Evolutionary conservation across 2,888 invertebrate species (phyloP).

Genomic region (Anaspis maculata): DNA sequence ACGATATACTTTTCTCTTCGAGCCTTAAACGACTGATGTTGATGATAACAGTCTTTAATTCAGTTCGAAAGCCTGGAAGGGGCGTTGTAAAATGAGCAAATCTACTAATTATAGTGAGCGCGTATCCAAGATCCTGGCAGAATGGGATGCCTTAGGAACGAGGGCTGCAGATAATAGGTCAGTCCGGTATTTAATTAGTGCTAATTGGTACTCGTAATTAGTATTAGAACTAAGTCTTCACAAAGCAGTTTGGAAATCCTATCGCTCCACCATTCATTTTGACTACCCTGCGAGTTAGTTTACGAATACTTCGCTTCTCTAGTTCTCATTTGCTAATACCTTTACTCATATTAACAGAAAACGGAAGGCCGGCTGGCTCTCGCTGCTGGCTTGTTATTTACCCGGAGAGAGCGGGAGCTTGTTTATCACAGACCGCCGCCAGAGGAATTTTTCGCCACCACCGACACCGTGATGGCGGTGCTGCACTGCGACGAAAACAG

Average conservation of each 20-base stretch:
- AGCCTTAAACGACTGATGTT: no score
- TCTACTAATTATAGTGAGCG: slow-evolving; percentile 32
- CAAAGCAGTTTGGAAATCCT: slow-evolving; percentile 40
- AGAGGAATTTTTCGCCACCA: no score
- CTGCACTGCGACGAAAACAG: no score
- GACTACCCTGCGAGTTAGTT: slow-evolving; percentile 19
- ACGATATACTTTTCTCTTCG: no score
- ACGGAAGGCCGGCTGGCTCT: no score
- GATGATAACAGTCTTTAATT: slow-evolving; percentile 14
- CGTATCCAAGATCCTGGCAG: slow-evolving; percentile 29
- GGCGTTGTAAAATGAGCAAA: slow-evolving; percentile 27
- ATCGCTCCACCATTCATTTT: slow-evolving; percentile 28
- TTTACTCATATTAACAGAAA: slow-evolving; percentile 12
- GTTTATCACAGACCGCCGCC: no score
- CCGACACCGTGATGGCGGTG: no score
- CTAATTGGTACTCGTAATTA: slow-evolving; percentile 43
- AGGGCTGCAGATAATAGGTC: slow-evolving; percentile 39
- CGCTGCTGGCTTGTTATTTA: no score
- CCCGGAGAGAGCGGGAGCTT: no score
- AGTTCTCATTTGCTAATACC: slow-evolving; percentile 27
- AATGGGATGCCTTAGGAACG: slow-evolving; percentile 36
- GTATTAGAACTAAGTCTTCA: slow-evolving; percentile 41
- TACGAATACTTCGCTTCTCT: slow-evolving; percentile 24
- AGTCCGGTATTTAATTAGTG: slow-evolving; percentile 41
- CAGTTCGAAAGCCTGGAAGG: slow-evolving; percentile 15